Conservation (phyloP, 2,113 vertebrate species). For the Platichthys stellatus region DNA sequence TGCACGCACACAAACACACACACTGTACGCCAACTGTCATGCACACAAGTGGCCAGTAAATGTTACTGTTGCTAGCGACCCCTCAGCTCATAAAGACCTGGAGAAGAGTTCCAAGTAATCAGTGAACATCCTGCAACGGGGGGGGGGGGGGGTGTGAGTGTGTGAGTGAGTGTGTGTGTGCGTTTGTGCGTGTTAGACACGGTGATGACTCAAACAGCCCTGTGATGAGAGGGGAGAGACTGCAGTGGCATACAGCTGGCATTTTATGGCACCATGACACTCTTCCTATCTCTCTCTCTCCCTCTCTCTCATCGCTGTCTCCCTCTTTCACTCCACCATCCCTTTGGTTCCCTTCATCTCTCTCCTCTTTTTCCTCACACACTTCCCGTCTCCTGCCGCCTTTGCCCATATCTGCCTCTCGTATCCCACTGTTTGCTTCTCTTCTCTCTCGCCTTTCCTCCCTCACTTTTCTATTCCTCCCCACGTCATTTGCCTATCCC, state of each 20-base stretch:
- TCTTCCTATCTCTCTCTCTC: conserved; percentile 28
- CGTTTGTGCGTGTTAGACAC: conserved; percentile 36
- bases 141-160: background rate
- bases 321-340: background rate
- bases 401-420: too few relatives aligned
- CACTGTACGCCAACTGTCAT: background rate
- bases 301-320: conserved; percentile 1
- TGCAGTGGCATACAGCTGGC: conserved; percentile 72
- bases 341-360: too few relatives aligned
- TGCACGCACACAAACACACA: too few relatives aligned
- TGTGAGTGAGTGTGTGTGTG: conserved; percentile 24
- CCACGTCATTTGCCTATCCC: conserved; percentile 32
- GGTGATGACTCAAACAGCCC: conserved; percentile 60
- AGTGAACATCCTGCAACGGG: conserved; percentile 7
- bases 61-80: conserved; percentile 30
- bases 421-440: too few relatives aligned
- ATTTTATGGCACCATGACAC: conserved; percentile 65
- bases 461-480: background rate
- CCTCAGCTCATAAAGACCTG: conserved; percentile 59
- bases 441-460: too few relatives aligned
- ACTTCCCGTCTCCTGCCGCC: too few relatives aligned
- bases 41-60: conserved; percentile 66
- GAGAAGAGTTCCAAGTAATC: conserved; percentile 68
- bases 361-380: too few relatives aligned
- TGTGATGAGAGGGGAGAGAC: conserved; percentile 62